Base-by-base conservation (phyloP, 2,113 vertebrate species). In the Peromyscus californicus region DNA sequence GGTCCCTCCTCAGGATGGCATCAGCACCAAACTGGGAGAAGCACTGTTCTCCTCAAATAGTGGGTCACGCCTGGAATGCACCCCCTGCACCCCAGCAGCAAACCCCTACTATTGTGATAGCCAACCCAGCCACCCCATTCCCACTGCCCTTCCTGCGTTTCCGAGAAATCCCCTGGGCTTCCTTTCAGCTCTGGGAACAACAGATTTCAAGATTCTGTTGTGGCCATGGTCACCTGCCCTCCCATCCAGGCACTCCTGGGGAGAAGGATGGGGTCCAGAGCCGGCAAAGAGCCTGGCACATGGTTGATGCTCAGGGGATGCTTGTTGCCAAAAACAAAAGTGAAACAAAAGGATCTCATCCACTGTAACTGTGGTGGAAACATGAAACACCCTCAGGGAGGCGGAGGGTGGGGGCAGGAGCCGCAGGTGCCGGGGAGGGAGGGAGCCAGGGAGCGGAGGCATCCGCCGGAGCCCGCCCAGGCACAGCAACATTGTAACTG, bases 361-460 rank as follows among this genome's bases (percentile, higher is more conserved):
- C 74, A 90, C 67, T 42, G 51, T 69, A 59, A 89, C 94, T 45
- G 17, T 31, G 21, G 51, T 42, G 10, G 21, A 75, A 88, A 42
- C 29, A 21, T 61, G 65, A 63, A 95, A 45, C 21, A 5, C n/a
- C 31, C 48, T 65, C 16, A 1, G 39, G 65, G 42, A 31, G 93
- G 91, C 24, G 19, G 54, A 63, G 83, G 76, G 65, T 16, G 17
- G 26, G 0, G 48, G 36, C 22, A 0, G 8, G 8, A 88, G 42
- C 51, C 33, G 12, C 33, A 21, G 21, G 31, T 16, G 31, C 63
- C 51, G 5, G 5, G 19, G 65, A 45, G 16, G 24, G 33, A 29
- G n/a, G 1, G 45, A 1, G n/a, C 45, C 3, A 0, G 26, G 19
- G 45, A 1, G 2, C 11, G 11, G 17, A 48, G 31, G 61, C 3